These are phyloP conservation scores for Sebastes matsubarae DNA, from an alignment of 2,797 vertebrate species.

Conservation along the genomic window DNA sequence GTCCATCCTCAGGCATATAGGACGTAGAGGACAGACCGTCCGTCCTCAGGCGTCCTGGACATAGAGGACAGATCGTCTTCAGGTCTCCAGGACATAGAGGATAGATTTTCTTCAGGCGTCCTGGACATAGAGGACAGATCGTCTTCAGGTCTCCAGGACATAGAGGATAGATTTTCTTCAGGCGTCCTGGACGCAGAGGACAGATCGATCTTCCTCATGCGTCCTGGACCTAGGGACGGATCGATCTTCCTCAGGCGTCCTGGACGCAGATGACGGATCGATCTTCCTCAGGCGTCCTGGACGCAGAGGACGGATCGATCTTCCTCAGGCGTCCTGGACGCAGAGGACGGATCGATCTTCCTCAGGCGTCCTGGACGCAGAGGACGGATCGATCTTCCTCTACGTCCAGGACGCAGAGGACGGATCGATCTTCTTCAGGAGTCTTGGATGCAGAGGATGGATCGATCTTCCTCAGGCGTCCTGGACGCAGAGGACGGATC, in stretches of 20 bases:
- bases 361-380: background rate
- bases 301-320: background rate
- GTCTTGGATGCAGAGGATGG: accelerated
- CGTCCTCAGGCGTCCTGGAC: background rate
- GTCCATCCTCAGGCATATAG: background rate
- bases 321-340: background rate
- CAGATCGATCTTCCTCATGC: accelerated
- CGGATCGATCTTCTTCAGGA: background rate
- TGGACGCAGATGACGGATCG: background rate
- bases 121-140: background rate
- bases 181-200: background rate
- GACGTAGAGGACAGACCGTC: background rate
- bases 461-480: no score
- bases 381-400: background rate
- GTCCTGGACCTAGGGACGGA: no score
- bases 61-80: background rate
- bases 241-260: no score
- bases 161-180: background rate
- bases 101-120: background rate
- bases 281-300: background rate
- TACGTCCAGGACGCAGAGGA: background rate
- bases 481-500: background rate
- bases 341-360: background rate
- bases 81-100: background rate
- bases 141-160: background rate